These are phyloP conservation scores for Motacilla alba DNA, from an alignment of 2,113 vertebrate species.

Conservation along the genomic window DNA sequence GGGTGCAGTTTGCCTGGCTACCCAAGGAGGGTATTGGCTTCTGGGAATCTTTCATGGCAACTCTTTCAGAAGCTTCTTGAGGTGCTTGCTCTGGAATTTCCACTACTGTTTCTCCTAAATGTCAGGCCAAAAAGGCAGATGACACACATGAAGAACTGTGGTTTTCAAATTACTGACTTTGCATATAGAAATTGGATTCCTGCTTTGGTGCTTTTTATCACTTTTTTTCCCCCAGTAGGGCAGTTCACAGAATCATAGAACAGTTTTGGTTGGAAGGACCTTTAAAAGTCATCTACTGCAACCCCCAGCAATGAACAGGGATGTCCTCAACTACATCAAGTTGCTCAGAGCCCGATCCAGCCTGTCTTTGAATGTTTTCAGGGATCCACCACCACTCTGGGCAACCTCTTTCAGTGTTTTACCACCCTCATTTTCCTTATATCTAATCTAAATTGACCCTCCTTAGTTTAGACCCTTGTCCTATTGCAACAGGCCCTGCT, in stretches of 20 bases:
- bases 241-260: background rate
- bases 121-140: background rate
- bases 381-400: background rate
- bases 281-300: background rate
- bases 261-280: background rate
- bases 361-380: background rate
- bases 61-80: background rate
- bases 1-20: background rate
- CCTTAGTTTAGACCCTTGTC: background rate
- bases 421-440: background rate
- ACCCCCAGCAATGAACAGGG: background rate
- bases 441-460: background rate
- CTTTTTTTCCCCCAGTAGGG: background rate
- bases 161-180: background rate
- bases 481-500: background rate
- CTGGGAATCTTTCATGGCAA: background rate
- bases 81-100: background rate
- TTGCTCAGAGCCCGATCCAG: background rate
- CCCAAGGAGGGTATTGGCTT: fast-evolving
- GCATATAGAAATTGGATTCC: background rate
- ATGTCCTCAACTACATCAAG: background rate
- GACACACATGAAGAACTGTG: background rate
- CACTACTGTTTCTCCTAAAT: background rate
- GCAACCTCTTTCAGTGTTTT: background rate
- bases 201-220: background rate